phyloP scores from a whole-genome alignment of 2,113 vertebrate species.

The Oreochromis tanganicae region DNA sequence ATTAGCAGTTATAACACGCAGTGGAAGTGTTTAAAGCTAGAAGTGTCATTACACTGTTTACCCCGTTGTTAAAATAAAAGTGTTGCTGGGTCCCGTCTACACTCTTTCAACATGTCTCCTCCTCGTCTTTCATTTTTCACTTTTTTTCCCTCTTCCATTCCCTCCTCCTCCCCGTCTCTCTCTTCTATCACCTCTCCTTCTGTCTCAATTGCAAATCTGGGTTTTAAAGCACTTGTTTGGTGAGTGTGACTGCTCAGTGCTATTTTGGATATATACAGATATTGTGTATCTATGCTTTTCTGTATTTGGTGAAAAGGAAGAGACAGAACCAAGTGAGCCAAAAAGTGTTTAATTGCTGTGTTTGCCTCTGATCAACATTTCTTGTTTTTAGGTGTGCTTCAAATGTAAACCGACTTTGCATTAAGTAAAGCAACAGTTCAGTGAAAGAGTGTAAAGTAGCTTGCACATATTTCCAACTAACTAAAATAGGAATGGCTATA shows the following conservation, averaged over 20 bases:
- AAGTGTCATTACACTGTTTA: slow-evolving; percentile 10
- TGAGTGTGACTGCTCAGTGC: not conserved
- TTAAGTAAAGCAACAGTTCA: not conserved
- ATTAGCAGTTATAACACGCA: slow-evolving; percentile 22
- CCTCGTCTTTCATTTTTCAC: not conserved
- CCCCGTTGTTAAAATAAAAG: slow-evolving; percentile 29
- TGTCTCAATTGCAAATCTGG: not conserved
- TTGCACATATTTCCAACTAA: not conserved
- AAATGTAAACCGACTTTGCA: not conserved
- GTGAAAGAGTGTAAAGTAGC: not conserved
- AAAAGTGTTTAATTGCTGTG: not conserved
- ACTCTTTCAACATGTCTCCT: not conserved
- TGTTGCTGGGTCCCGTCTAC: slow-evolving; percentile 31
- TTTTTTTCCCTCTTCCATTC: not conserved
- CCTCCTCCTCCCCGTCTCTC: not conserved
- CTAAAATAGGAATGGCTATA: not conserved
- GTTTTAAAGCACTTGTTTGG: slow-evolving; percentile 3
- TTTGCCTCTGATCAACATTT: not conserved
- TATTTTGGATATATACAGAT: not conserved
- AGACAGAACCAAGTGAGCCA: not conserved
- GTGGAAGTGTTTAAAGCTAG: slow-evolving; percentile 21
- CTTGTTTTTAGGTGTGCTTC: not conserved
- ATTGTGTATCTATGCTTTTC: not conserved
- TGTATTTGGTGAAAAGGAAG: not conserved
- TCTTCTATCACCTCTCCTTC: slow-evolving; percentile 16